Evolutionary conservation across 2,113 vertebrate species (phyloP).

Genomic region (Dipodomys ordii): DNA sequence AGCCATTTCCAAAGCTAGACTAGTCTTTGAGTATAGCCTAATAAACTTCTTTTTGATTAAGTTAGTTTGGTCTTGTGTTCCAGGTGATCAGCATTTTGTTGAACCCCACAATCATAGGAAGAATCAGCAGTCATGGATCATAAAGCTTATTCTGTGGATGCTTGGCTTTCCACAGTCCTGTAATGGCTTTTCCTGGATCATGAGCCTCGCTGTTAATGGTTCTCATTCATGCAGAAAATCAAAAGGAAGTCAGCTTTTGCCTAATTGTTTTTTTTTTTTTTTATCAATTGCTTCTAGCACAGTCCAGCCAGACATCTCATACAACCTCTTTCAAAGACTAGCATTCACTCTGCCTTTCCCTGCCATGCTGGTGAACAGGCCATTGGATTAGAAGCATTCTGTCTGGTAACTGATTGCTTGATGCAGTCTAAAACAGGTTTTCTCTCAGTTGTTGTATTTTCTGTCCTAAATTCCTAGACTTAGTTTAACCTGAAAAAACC

Average conservation of each 20-base stretch:
- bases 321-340: not conserved
- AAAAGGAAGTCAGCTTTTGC: not conserved
- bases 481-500: conserved; percentile 13
- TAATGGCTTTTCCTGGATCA: not conserved
- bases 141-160: not conserved
- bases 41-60: not conserved
- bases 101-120: not conserved
- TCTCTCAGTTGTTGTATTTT: conserved; percentile 40
- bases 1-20: not conserved
- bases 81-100: not conserved
- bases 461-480: conserved; percentile 2
- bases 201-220: not conserved
- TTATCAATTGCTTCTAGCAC: not conserved
- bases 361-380: not conserved
- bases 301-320: not conserved
- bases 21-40: not conserved
- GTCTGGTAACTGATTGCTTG: not conserved
- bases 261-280: not conserved
- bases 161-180: not conserved
- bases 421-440: not conserved
- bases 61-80: not conserved
- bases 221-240: not conserved
- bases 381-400: not conserved
- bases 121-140: not conserved
- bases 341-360: not conserved